phyloP scores from a whole-genome alignment of 2,797 vertebrate species.

The Megalops cyprinoides region DNA sequence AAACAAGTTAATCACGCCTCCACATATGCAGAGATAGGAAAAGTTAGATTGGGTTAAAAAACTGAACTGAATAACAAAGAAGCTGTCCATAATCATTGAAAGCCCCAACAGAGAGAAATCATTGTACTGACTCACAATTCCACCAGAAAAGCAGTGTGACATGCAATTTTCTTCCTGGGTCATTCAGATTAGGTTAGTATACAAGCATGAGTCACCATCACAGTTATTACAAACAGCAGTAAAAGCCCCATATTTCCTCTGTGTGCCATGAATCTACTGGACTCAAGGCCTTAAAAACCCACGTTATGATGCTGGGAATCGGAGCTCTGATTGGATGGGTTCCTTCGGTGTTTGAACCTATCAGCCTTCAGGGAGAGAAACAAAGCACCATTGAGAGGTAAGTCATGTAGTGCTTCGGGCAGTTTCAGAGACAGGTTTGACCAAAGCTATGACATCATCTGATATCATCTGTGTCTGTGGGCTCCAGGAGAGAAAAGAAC shows the following conservation, averaged over 20 bases:
- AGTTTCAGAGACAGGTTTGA: not conserved
- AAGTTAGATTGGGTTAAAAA: not conserved
- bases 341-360: conserved; percentile 64
- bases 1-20: not conserved
- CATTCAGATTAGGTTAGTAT: conserved; percentile 10
- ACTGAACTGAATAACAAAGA: not conserved
- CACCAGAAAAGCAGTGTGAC: too few species aligned
- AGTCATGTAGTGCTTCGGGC: not conserved
- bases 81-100: not conserved
- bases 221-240: not conserved
- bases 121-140: not conserved
- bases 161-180: not conserved
- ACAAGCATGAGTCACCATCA: not conserved
- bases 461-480: conserved; percentile 28
- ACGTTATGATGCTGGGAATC: conserved; percentile 71
- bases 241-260: conserved; percentile 1
- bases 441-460: conserved; percentile 9
- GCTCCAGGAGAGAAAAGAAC: conserved; percentile 35
- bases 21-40: not conserved
- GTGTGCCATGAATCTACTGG: not conserved
- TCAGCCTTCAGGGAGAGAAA: conserved; percentile 63
- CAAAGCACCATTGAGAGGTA: conserved; percentile 46
- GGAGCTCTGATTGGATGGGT: conserved; percentile 71
- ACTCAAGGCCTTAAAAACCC: conserved; percentile 51
- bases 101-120: not conserved